Conservation (phyloP, 35 echinoderm and acorn worm genomes). For the Patiria miniata region DNA sequence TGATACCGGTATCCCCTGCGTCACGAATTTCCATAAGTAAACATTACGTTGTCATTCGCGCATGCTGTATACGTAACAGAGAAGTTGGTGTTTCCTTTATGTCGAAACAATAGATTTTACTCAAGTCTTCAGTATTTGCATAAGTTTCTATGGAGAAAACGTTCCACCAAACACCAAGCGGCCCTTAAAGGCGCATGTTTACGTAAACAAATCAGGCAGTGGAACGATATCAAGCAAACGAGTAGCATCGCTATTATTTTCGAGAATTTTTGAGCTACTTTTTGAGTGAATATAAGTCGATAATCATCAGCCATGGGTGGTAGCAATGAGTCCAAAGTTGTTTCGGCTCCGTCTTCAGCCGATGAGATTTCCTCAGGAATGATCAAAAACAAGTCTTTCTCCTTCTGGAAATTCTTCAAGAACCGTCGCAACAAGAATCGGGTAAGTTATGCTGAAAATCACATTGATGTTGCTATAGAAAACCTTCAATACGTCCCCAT, state of each 20-base stretch:
- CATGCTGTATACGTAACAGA: no score
- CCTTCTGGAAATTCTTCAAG: constrained; percentile 11
- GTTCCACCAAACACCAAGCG: neutral
- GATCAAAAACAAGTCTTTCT: neutral
- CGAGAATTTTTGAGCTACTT: neutral
- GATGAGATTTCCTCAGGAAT: neutral
- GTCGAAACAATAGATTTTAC: no score
- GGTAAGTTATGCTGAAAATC: neutral
- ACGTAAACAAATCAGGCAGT: neutral
- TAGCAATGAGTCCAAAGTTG: neutral
- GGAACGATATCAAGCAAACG: neutral
- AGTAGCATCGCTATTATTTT: neutral
- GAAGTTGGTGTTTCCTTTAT: no score
- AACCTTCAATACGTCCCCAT: no score
- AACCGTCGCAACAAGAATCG: neutral
- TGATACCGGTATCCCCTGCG: no score
- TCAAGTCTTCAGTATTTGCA: neutral
- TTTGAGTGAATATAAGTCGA: neutral
- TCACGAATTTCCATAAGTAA: no score
- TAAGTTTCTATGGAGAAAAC: neutral
- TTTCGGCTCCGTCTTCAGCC: neutral
- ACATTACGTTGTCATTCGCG: no score
- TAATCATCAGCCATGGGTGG: neutral
- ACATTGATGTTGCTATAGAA: neutral
- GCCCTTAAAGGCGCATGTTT: neutral